phyloP scores from a whole-genome alignment of 1,140 invertebrate genomes.

The Drosophila truncata region DNA sequence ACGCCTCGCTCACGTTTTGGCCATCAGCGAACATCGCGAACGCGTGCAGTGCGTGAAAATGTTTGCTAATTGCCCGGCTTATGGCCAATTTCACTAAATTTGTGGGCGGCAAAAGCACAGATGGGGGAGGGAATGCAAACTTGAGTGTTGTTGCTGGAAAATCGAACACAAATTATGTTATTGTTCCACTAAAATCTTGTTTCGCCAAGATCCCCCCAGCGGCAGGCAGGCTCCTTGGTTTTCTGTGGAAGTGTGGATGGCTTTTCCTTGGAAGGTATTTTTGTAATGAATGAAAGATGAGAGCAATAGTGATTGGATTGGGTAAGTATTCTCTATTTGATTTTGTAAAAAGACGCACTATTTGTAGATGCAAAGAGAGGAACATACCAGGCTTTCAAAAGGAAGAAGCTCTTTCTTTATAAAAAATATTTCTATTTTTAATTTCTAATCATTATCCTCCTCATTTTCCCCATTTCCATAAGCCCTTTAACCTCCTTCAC shows the following conservation, averaged over 20 bases:
- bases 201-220: constrained; percentile 3
- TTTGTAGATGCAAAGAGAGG: too few relatives aligned
- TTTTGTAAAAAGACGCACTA: background rate
- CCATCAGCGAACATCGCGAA: constrained; percentile 59
- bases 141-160: background rate
- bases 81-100: constrained; percentile 65
- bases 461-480: background rate
- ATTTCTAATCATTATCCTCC: background rate
- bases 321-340: background rate
- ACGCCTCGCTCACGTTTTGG: constrained; percentile 81
- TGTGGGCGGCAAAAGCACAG: constrained; percentile 45
- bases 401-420: too few relatives aligned
- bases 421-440: background rate
- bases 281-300: constrained; percentile 4
- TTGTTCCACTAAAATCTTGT: constrained; percentile 36
- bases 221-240: background rate
- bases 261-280: background rate
- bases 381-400: too few relatives aligned
- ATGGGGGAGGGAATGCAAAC: background rate
- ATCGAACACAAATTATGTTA: constrained; percentile 48
- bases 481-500: background rate
- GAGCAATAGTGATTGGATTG: background rate
- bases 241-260: constrained; percentile 28
- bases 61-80: constrained; percentile 76
- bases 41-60: constrained; percentile 72